These are phyloP conservation scores for Pyrrhosoma nymphula DNA, from an alignment of 2,888 invertebrate species.

Conservation along the genomic window DNA sequence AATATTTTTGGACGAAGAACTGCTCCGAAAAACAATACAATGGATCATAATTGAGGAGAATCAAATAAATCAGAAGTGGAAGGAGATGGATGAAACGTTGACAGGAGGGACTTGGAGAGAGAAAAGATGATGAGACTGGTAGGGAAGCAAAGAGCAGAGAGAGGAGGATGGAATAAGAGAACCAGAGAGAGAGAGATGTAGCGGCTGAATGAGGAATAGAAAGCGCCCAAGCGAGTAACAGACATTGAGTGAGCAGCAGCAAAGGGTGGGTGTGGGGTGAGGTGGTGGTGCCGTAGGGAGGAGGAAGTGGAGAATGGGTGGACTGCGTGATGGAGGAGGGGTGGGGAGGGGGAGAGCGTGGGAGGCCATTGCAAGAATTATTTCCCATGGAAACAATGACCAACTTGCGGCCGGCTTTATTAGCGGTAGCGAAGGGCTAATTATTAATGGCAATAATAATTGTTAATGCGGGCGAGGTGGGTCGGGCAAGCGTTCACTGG, in stretches of 20 bases:
- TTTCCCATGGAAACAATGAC: constrained; percentile 67
- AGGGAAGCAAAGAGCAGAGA: not conserved
- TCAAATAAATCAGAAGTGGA: not conserved
- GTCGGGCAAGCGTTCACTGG: constrained; percentile 21
- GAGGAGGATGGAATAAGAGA: not conserved
- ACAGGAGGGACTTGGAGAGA: not conserved
- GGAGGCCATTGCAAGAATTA: constrained; percentile 66
- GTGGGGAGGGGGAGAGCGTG: constrained; percentile 24
- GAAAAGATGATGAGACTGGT: not conserved
- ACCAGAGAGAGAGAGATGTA: not conserved
- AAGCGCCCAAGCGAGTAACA: not conserved
- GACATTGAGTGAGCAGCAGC: not conserved
- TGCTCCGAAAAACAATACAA: not conserved
- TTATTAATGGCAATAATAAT: constrained; percentile 67
- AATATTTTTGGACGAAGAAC: not conserved
- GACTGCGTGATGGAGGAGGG: not conserved
- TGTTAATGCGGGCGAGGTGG: constrained; percentile 63
- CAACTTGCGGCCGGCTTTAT: constrained; percentile 65
- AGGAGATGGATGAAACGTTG: not conserved
- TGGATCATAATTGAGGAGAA: not conserved
- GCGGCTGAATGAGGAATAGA: not conserved
- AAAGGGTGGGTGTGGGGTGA: not conserved
- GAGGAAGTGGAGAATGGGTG: not conserved
- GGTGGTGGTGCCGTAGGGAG: not conserved
- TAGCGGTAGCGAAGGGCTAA: constrained; percentile 65